Conservation (phyloP, 1,140 invertebrate species). For the Microplitis mediator region DNA sequence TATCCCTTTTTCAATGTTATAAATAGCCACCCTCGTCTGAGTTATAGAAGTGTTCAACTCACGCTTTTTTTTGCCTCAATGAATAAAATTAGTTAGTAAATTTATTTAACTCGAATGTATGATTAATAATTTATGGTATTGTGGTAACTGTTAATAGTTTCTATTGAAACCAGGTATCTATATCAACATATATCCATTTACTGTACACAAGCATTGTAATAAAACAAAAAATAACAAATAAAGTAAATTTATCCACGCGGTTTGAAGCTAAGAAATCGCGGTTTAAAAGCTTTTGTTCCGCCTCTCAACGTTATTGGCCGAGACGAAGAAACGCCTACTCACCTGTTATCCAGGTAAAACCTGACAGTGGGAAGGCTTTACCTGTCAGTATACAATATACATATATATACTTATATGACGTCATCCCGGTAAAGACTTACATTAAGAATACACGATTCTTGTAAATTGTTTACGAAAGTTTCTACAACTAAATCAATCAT, state of each 20-base stretch:
- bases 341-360: constrained; percentile 31
- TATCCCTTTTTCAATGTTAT: no score
- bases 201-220: no score
- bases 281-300: constrained; percentile 48
- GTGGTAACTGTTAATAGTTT: no score
- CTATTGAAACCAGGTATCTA: not conserved
- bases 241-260: constrained; percentile 29
- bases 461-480: no score
- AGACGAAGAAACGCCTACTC: constrained; percentile 47
- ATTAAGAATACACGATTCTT: constrained; percentile 40
- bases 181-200: no score
- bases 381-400: constrained; percentile 3
- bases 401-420: constrained; percentile 38
- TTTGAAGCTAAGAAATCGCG: constrained; percentile 45
- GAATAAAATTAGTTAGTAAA: no score
- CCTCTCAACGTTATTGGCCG: constrained; percentile 54
- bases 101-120: no score
- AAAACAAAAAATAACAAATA: not conserved
- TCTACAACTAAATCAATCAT: no score
- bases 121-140: no score
- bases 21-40: no score
- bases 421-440: constrained; percentile 33
- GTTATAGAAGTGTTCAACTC: no score
- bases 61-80: not conserved
- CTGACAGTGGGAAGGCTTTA: constrained; percentile 26